These are phyloP conservation scores for Apamea crenata DNA, from an alignment of 2,888 invertebrate genomes.

Conservation along the genomic window DNA sequence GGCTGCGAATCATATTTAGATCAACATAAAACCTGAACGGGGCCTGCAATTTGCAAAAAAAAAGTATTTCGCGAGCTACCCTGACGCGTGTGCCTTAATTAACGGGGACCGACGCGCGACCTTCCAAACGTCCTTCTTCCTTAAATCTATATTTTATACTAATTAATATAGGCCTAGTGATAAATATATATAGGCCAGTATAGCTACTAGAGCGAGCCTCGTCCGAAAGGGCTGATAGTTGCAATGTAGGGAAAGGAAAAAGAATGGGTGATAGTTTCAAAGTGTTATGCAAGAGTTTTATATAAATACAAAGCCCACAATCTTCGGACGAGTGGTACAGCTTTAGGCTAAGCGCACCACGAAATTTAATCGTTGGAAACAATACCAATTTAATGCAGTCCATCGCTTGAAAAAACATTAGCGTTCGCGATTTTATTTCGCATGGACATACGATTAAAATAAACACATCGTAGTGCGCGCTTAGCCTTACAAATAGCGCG, in stretches of 20 bases:
- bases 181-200: constrained; percentile 52
- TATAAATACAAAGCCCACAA: neutral
- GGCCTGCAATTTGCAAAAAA: neutral
- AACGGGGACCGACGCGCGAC: constrained; percentile 2
- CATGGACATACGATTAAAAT: neutral
- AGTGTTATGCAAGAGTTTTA: neutral
- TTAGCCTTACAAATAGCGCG: constrained; percentile 11
- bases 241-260: neutral
- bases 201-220: constrained; percentile 29
- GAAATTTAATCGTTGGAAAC: neutral
- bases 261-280: neutral
- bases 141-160: constrained; percentile 51
- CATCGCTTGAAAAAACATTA: neutral
- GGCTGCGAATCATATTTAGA: neutral
- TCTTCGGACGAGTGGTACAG: constrained; percentile 15
- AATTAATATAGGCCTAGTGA: constrained; percentile 53
- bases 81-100: neutral
- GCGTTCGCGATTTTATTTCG: neutral
- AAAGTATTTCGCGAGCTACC: neutral
- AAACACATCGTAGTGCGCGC: neutral
- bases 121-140: neutral
- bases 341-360: neutral
- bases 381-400: too few relatives aligned
- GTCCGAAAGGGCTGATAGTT: constrained; percentile 22
- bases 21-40: neutral